These are phyloP conservation scores for Kryptopterus vitreolus DNA, from an alignment of 2,797 vertebrate genomes.

Conservation along the genomic window DNA sequence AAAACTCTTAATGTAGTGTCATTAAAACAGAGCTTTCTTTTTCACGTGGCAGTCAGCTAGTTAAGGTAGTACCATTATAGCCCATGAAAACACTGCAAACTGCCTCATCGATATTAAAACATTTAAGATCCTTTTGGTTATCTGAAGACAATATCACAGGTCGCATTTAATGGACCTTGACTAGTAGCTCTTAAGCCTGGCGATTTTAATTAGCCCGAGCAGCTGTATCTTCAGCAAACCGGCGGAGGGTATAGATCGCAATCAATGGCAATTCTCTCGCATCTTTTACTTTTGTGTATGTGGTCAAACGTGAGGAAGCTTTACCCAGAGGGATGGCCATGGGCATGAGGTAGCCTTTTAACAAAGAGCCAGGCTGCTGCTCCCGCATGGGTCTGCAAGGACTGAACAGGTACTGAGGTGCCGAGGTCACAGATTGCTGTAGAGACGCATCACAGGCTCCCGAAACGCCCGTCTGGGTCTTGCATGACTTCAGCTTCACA, in stretches of 20 bases:
- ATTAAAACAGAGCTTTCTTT: neutral
- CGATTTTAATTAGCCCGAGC: neutral
- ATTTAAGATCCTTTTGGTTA: neutral
- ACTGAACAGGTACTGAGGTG: conserved; percentile 68
- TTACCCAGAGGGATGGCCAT: conserved; percentile 89
- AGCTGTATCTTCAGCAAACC: neutral
- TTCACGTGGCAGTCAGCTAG: neutral
- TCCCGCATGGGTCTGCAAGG: conserved; percentile 59
- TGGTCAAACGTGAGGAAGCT: conserved; percentile 30
- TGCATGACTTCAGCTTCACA: conserved; percentile 84
- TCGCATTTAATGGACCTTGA: neutral
- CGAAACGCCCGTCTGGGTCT: conserved; percentile 79
- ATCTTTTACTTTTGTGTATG: neutral
- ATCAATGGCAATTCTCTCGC: neutral
- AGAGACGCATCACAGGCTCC: conserved; percentile 46
- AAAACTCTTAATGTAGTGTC: conserved; percentile 6
- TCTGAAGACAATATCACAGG: neutral
- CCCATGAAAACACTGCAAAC: conserved; percentile 7
- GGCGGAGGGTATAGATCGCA: neutral
- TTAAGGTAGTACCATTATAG: neutral
- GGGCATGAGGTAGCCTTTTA: conserved; percentile 71
- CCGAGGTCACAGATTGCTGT: conserved; percentile 53
- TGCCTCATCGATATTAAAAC: conserved; percentile 1
- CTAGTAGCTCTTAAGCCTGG: neutral
- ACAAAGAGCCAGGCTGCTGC: conserved; percentile 37